These are phyloP conservation scores for Leptoclinus maculatus DNA, from an alignment of 2,797 vertebrate genomes.

Conservation along the genomic window DNA sequence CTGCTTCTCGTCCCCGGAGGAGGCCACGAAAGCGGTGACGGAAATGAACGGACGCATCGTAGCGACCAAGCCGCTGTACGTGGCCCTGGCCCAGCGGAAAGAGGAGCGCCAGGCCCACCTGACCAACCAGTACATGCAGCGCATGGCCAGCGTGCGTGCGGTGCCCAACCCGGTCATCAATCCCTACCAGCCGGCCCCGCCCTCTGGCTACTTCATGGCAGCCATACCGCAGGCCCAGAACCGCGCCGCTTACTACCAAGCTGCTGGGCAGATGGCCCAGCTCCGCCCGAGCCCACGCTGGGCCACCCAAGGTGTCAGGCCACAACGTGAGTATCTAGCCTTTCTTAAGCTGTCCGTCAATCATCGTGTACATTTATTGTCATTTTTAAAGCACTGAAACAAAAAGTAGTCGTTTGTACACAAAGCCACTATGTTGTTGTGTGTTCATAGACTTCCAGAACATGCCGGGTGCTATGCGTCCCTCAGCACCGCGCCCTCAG, in stretches of 20 bases:
- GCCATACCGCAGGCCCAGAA: slow-evolving; percentile 97
- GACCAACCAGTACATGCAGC: slow-evolving; percentile 99
- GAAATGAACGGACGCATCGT: slow-evolving; percentile 99
- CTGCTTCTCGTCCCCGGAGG: slow-evolving; percentile 97
- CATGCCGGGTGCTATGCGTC: slow-evolving; percentile 92
- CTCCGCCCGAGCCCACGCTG: slow-evolving; percentile 96
- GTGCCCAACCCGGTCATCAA: slow-evolving; percentile 97
- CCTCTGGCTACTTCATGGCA: slow-evolving; percentile 98
- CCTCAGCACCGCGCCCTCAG: slow-evolving; percentile 92
- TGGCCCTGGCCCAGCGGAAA: slow-evolving; percentile 96
- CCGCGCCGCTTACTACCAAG: slow-evolving; percentile 94
- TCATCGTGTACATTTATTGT: not conserved
- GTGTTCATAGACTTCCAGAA: slow-evolving; percentile 91
- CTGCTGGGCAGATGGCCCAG: slow-evolving; percentile 94
- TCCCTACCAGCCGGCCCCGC: slow-evolving; percentile 93
- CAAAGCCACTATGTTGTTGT: slow-evolving; percentile 9
- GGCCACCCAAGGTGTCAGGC: slow-evolving; percentile 94
- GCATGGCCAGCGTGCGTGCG: slow-evolving; percentile 94
- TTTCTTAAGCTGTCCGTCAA: not conserved
- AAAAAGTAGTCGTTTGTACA: not conserved
- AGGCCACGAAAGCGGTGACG: slow-evolving; percentile 98
- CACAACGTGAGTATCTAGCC: slow-evolving; percentile 89
- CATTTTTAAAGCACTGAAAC: not conserved
- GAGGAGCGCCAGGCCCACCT: slow-evolving; percentile 97
- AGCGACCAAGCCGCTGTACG: slow-evolving; percentile 96